Evolutionary conservation across 2,113 vertebrate genomes (phyloP).

Genomic region (Turdus rufiventris): DNA sequence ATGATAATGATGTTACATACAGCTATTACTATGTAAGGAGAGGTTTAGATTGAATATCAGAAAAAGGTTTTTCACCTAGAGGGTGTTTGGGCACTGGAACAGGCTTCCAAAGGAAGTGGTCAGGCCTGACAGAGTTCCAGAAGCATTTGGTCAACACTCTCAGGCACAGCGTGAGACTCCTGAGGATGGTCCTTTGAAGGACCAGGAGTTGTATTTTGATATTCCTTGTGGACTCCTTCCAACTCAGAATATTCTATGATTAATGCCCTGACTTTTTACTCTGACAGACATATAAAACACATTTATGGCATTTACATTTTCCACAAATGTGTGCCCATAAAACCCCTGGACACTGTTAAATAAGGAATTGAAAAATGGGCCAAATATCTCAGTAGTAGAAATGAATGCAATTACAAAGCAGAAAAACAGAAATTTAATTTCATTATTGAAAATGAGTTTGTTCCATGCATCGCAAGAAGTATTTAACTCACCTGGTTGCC

Average conservation of each 20-base stretch:
- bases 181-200: not conserved
- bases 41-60: not conserved
- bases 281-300: not conserved
- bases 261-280: not conserved
- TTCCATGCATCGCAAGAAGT: not conserved
- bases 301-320: not conserved
- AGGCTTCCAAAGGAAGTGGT: not conserved
- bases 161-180: not conserved
- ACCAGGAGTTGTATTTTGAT: not conserved
- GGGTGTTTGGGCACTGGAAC: not conserved
- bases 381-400: not conserved
- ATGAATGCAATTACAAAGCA: not conserved
- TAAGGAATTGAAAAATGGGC: not conserved
- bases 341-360: not conserved
- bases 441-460: not conserved
- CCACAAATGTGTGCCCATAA: not conserved
- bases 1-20: not conserved
- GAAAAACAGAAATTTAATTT: not conserved
- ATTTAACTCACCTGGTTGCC: conserved; percentile 90
- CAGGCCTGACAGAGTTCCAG: not conserved
- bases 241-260: not conserved
- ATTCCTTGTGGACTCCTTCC: not conserved
- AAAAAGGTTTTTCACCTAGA: not conserved
- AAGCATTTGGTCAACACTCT: not conserved
- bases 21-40: not conserved